Base-by-base conservation (phyloP, 1,140 invertebrate genomes). In the Triops longicaudatus region DNA sequence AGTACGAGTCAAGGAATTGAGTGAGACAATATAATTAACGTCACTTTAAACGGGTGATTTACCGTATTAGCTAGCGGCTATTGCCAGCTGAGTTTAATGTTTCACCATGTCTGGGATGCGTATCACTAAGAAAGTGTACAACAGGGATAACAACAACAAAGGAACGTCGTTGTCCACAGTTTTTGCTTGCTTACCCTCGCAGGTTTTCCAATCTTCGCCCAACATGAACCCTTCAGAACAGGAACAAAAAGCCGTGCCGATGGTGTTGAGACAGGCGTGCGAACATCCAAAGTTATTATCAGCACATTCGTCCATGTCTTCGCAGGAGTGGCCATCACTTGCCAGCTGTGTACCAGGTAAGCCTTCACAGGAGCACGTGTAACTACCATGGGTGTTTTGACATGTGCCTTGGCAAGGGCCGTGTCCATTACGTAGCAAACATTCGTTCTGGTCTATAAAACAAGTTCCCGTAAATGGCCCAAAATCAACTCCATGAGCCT, bases 321-420 rank as follows among this genome's bases (percentile, higher is more conserved):
- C 82, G 79, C 82, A 84, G 75, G 83, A 83, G 42, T 82, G 83
- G 26, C 87, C 86, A 82, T 91, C 89, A 17, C 82, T 74, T 17
- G 86, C 84, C 77, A 91, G 85, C 81, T 86, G 83, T 80, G 89
- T 89, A 75, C 89, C 88, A 0, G 84, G 82, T 27, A 89, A 85
- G 76, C 84, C 82, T 37, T 84, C 82, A 82, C 90, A 91, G 74
- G 84, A 85, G 81, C 91, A 92, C 76, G 83, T 81, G 78, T 90
- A 90, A 63, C 88, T 86, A 26, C 88, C 87, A 31, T 81, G 83
- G 37, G 86, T 86, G 83, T 93, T 91, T 74, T 83, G 82, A 82
- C 92, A 93, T 28, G 82, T 83, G 74, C 88, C 89, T 81, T 91
- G 88, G 81, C 90, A 91, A 26, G 89, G 89, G 1, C 90, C 90